Conservation (phyloP, 2,113 vertebrate genomes). For the Andinoacara biseriatus region DNA sequence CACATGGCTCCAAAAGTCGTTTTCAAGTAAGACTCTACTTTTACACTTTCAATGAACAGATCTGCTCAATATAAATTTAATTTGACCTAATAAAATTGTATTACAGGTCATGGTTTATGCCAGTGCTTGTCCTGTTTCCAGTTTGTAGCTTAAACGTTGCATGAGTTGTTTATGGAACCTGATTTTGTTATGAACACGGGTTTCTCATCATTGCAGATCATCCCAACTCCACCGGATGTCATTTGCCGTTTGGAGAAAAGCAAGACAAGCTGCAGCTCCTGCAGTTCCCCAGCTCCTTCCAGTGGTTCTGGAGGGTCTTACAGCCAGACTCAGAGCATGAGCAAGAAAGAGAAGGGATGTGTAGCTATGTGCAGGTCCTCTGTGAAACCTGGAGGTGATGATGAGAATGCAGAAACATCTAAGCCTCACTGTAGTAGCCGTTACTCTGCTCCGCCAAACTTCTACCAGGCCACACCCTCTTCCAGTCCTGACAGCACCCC, state of each 20-base stretch:
- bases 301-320: constrained; percentile 61
- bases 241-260: constrained; percentile 66
- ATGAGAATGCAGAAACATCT: constrained; percentile 64
- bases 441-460: constrained; percentile 90
- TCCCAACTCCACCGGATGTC: constrained; percentile 79
- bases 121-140: not conserved
- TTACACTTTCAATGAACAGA: not conserved
- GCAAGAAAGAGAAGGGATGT: constrained; percentile 33
- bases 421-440: constrained; percentile 72
- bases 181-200: constrained; percentile 19
- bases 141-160: not conserved
- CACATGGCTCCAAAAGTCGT: constrained; percentile 55
- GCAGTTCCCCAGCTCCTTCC: constrained; percentile 72
- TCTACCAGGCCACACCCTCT: constrained; percentile 83
- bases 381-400: constrained; percentile 80
- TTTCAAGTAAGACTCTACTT: constrained; percentile 73
- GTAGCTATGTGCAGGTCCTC: constrained; percentile 84
- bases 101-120: not conserved
- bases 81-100: constrained; percentile 6
- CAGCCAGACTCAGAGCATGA: constrained; percentile 59
- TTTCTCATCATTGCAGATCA: constrained; percentile 66
- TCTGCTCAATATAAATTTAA: constrained; percentile 4
- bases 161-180: constrained; percentile 10
- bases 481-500: constrained; percentile 79
- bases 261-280: constrained; percentile 60